Base-by-base conservation (phyloP, 2,888 invertebrate species). In the Aporophyla lueneburgensis region DNA sequence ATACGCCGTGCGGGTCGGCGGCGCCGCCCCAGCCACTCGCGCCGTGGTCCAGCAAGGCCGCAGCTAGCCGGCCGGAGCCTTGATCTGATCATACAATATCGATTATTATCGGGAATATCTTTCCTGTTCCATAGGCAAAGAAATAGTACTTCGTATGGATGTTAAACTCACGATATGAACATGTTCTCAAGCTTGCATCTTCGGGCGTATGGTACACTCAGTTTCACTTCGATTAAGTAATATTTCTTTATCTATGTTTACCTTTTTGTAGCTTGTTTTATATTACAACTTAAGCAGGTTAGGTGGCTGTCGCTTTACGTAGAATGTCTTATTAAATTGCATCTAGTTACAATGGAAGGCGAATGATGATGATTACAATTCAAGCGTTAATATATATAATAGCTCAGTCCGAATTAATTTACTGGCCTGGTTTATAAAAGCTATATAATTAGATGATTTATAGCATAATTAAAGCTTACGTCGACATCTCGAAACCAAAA, bases 41-140 rank as follows among this genome's bases (percentile, higher is more conserved):
- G 92, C 97, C 97, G 96, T 91, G 97, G 97, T 97, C 98, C 74
- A 97, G 94, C 33, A 97, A 89, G 5, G 97, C 97, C 56, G 97
- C 97, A 7, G 97, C 97, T 33, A 97, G 92, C 0, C 97, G 97
- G 14, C 97, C 96, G 82, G 93, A 93, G 84, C 89, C 90, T 88
- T 93, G 92, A 69, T 95, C 95, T 95, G 90, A 49, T 69, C 65
- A 56, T 33, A 71, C 27, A 67, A 56, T n/a, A 70, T 27, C 24
- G 6, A 62, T 75, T n/a, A 75, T 14, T 80, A 56, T 53, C 10
- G 9, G 27, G 33, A 40, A 66, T 54, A 27, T 53, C 14, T 65
- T 40, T 12, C 5, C 2, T 46, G 10, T 53, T 19, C 24, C 33
- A 71, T 65, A 78, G 21, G 14, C 5, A 21, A 33, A 24, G 19